Base-by-base conservation (phyloP, 2,797 vertebrate genomes). In the Percopsis omiscomaycus region DNA sequence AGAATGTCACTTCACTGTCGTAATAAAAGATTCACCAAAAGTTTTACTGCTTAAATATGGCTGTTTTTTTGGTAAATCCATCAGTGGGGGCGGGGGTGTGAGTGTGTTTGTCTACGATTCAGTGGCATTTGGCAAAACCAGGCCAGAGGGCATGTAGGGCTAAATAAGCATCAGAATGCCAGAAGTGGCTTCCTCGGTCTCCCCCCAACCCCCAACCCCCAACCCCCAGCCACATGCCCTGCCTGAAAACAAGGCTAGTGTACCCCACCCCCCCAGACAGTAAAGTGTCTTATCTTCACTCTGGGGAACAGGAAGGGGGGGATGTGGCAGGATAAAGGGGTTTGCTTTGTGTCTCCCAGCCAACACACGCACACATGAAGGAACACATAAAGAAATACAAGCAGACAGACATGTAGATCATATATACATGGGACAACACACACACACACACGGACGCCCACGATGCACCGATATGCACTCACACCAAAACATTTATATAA, bases 201-300 rank as follows among this genome's bases (percentile, higher is more conserved):
- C 78, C 69, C 66, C 71, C 74, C 55, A 14, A 51, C 69, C 82
- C 81, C 74, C 55, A 14, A 51, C 69, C 82, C 81, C 82, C 81
- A 64, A 74, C 72, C n/a, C 57, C 49, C 67, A 22, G 45, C 15
- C 51, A 78, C 82, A 86, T 80, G 77, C 79, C 73, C 73, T 81
- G 78, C 69, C 79, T 80, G 79, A 88, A 89, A 89, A 89, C 83
- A 84, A 27, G 75, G 76, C 81, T 75, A 85, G 84, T 85, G 83
- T 55, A 67, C 61, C 78, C 82, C 75, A 59, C 68, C 66, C 77
- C 62, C 42, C 14, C 69, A 52, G 67, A 71, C 86, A 88, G 86
- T 71, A 77, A 86, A 87, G 86, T 82, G 81, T 79, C 85, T 87
- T 82, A 84, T 80, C 85, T 61, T 63, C 69, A 61, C 74, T 56